Evolutionary conservation across 2,113 vertebrate genomes (phyloP).

Genomic region (Gasterosteus nipponicus): DNA sequence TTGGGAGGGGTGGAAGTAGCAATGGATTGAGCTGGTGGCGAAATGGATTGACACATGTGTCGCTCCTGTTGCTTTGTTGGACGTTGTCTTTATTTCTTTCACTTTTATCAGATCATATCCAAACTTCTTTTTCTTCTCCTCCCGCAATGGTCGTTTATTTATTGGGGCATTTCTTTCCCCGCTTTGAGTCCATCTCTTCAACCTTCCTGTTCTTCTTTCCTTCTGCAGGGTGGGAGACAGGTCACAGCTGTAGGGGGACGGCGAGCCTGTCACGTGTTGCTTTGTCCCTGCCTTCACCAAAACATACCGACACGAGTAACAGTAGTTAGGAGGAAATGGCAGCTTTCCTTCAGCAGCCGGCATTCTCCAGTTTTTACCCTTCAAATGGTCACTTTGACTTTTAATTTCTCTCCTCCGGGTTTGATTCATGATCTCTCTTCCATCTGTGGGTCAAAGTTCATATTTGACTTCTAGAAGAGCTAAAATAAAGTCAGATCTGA

Average conservation of each 20-base stretch:
- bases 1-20: slow-evolving; percentile 48
- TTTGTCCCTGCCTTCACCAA: slow-evolving; percentile 72
- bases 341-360: slow-evolving; percentile 43
- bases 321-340: slow-evolving; percentile 68
- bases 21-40: slow-evolving; percentile 23
- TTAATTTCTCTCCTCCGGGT: slow-evolving; percentile 55
- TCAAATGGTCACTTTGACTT: slow-evolving; percentile 73
- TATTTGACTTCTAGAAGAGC: slow-evolving; percentile 60
- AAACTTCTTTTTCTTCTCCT: neutral
- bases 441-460: slow-evolving; percentile 63
- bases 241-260: slow-evolving; percentile 79
- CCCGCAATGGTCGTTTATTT: neutral
- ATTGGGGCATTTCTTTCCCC: neutral
- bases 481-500: slow-evolving; percentile 68
- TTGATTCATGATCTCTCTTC: slow-evolving; percentile 65
- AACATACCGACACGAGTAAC: slow-evolving; percentile 70
- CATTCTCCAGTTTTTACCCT: slow-evolving; percentile 51
- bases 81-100: neutral
- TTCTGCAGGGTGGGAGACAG: slow-evolving; percentile 75
- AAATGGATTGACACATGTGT: slow-evolving; percentile 26
- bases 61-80: slow-evolving; percentile 2
- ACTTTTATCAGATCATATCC: neutral
- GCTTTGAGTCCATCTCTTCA: slow-evolving; percentile 33
- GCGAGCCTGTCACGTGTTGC: slow-evolving; percentile 70
- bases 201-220: slow-evolving; percentile 43